phyloP scores from a whole-genome alignment of 2,797 vertebrate genomes.

The Enteromius unitaeniatus region DNA sequence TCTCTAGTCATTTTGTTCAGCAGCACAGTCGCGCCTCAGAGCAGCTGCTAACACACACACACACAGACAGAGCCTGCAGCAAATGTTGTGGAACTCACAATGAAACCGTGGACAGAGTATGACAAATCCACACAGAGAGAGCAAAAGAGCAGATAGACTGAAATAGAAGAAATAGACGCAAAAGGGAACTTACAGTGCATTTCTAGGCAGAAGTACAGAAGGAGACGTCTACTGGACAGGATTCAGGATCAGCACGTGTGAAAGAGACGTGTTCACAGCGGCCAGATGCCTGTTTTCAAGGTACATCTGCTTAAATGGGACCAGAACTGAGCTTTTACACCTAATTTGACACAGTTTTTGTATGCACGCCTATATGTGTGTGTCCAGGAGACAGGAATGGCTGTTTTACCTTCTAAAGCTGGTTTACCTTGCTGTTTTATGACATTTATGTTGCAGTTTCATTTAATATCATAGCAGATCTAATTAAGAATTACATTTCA shows the following conservation, averaged over 20 bases:
- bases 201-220: not conserved
- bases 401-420: constrained; percentile 14
- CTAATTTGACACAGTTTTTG: constrained; percentile 1
- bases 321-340: not conserved
- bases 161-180: constrained; percentile 4
- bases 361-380: constrained; percentile 15
- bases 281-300: constrained; percentile 73
- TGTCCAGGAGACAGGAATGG: not conserved
- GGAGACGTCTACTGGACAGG: not conserved
- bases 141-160: constrained; percentile 34
- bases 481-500: not conserved
- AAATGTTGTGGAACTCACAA: constrained; percentile 34
- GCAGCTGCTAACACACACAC: constrained; percentile 49
- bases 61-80: not conserved
- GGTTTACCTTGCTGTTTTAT: constrained; percentile 2
- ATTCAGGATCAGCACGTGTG: constrained; percentile 23
- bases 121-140: constrained; percentile 52
- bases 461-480: not conserved
- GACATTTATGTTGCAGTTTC: not conserved
- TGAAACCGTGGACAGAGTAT: constrained; percentile 13
- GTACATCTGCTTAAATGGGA: constrained; percentile 51
- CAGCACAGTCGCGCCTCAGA: not conserved
- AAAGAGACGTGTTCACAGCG: constrained; percentile 11
- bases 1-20: constrained; percentile 25
- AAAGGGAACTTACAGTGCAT: constrained; percentile 25